Conservation (phyloP, 2,888 invertebrate genomes). For the Cyclophora punctaria region DNA sequence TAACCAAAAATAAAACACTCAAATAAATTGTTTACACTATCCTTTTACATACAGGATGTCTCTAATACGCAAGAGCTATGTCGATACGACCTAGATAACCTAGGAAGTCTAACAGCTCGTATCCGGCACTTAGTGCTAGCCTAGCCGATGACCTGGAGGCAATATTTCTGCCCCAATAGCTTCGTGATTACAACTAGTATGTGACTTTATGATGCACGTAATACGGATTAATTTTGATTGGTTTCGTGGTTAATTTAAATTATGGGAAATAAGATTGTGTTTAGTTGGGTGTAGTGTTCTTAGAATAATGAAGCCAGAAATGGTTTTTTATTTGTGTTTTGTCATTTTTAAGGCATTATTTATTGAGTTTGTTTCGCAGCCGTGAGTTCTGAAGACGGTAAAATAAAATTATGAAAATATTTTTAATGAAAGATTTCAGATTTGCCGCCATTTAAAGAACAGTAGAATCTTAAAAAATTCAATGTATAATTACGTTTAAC, state of each 20-base stretch:
- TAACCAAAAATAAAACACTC: conserved; percentile 5
- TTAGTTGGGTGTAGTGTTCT: too few species aligned
- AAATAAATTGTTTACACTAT: not conserved
- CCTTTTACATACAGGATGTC: conserved; percentile 11
- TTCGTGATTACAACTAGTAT: conserved; percentile 3
- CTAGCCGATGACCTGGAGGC: conserved; percentile 28
- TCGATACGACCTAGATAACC: conserved; percentile 14
- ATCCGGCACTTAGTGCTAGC: conserved; percentile 16
- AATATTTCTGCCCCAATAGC: conserved; percentile 29
- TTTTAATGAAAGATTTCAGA: too few species aligned
- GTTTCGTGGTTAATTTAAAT: not conserved
- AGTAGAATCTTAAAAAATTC: too few species aligned
- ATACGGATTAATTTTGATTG: not conserved
- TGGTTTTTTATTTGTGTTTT: too few species aligned
- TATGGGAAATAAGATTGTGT: too few species aligned
- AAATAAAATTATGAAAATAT: too few species aligned
- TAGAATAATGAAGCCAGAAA: too few species aligned
- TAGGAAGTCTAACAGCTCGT: conserved; percentile 11
- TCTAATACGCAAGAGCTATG: conserved; percentile 2
- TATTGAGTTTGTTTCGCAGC: too few species aligned
- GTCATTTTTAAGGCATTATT: too few species aligned
- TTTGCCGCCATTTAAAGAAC: too few species aligned
- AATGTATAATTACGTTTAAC: too few species aligned
- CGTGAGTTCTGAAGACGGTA: too few species aligned
- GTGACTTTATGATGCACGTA: conserved; percentile 2